Conservation (phyloP, 2,113 vertebrate species). For the Pao palembangensis region DNA sequence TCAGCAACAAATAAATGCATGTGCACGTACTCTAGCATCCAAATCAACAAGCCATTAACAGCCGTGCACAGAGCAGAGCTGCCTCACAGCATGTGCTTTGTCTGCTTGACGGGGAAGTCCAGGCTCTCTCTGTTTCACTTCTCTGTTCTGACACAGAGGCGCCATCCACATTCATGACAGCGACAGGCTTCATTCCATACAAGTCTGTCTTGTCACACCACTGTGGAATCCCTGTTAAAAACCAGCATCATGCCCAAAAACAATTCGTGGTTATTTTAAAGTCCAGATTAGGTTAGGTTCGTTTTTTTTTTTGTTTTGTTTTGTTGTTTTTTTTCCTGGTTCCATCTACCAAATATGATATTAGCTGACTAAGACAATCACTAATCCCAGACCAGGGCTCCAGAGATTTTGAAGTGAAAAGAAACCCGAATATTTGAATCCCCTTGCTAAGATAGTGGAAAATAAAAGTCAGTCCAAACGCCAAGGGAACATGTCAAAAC, state of each 20-base stretch:
- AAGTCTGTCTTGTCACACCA: conserved; percentile 23
- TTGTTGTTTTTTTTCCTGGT: no score
- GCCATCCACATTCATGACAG: conserved; percentile 40
- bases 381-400: no score
- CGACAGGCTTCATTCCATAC: conserved; percentile 49
- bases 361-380: no score
- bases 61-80: conserved; percentile 4
- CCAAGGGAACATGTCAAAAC: no score
- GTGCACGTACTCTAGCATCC: conserved; percentile 25
- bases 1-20: conserved; percentile 7
- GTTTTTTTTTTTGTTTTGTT: no score
- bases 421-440: no score
- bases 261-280: conserved; percentile 4
- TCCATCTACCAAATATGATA: no score
- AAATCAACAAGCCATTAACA: conserved; percentile 62
- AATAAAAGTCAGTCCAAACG: no score
- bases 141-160: conserved; percentile 66
- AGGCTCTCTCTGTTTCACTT: conserved; percentile 72
- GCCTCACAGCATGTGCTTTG: conserved; percentile 61
- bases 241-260: conserved; percentile 12
- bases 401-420: no score
- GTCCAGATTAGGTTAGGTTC: no score
- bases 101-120: conserved; percentile 74
- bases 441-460: no score
- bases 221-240: conserved; percentile 56